Conservation (phyloP, 2,888 invertebrate species). For the Parnassius glacialis region DNA sequence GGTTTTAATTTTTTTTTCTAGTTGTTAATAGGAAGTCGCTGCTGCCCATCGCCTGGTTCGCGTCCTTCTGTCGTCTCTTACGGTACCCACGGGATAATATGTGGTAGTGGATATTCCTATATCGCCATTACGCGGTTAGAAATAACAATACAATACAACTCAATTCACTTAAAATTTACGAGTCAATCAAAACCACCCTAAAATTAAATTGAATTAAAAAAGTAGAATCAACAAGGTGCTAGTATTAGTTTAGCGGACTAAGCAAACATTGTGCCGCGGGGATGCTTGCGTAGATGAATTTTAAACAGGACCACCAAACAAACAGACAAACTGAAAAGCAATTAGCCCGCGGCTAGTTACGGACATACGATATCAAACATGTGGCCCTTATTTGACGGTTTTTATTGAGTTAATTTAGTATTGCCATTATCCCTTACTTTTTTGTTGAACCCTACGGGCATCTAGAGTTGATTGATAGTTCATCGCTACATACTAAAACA, state of each 20-base stretch:
- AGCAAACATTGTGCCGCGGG: conserved; percentile 53
- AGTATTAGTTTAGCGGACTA: conserved; percentile 62
- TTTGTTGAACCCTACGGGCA: neutral
- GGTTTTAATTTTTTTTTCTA: no score
- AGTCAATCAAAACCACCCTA: conserved; percentile 33
- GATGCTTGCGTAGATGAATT: conserved; percentile 47
- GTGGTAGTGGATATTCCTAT: no score
- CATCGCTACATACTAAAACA: no score
- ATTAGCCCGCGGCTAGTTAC: conserved; percentile 64
- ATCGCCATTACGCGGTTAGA: no score
- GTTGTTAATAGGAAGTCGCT: no score
- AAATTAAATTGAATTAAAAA: conserved; percentile 52
- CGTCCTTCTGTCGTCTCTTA: no score
- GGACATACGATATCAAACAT: conserved; percentile 47
- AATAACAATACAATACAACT: conserved; percentile 3
- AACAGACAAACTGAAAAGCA: conserved; percentile 49
- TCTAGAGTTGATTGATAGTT: no score
- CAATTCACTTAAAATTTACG: conserved; percentile 25
- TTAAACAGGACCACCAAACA: conserved; percentile 49
- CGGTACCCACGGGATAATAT: no score
- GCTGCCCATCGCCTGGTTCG: no score
- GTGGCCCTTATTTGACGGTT: conserved; percentile 40
- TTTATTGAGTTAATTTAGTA: conserved; percentile 23
- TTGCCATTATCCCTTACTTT: neutral
- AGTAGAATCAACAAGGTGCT: conserved; percentile 50